Evolutionary conservation across 2,113 vertebrate genomes (phyloP).

Genomic region (Euleptes europaea): DNA sequence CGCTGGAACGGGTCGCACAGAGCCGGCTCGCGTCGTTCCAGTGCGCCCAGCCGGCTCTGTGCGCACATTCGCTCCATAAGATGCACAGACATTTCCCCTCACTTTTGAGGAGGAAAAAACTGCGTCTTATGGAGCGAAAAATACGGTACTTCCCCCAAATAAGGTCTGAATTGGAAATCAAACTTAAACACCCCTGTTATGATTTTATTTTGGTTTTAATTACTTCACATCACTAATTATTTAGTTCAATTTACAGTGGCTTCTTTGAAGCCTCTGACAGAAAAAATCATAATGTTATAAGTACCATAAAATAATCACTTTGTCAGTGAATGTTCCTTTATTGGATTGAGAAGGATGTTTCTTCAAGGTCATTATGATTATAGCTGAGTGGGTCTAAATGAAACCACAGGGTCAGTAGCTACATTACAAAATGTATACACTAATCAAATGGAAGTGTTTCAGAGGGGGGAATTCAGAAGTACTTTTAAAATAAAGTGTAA

Average conservation of each 20-base stretch:
- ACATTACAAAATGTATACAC: constrained; percentile 8
- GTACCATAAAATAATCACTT: constrained; percentile 19
- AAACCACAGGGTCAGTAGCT: constrained; percentile 33
- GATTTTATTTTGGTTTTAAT: constrained; percentile 27
- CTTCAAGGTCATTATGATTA: constrained; percentile 42
- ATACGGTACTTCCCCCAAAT: constrained; percentile 33
- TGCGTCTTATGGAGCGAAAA: too few species aligned
- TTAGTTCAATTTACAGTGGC: constrained; percentile 9
- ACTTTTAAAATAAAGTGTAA: constrained; percentile 20
- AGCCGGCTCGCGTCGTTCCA: too few species aligned
- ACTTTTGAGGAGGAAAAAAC: too few species aligned
- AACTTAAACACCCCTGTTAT: constrained; percentile 43
- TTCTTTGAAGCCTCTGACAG: constrained; percentile 46
- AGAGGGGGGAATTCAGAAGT: constrained; percentile 25
- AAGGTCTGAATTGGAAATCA: constrained; percentile 20
- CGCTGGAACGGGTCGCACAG: too few species aligned
- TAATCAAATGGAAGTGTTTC: constrained; percentile 38
- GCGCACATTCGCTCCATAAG: too few species aligned
- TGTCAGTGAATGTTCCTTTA: constrained; percentile 10
- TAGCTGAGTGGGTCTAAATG: constrained; percentile 44
- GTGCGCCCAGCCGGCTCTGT: too few species aligned
- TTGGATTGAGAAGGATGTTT: constrained; percentile 33
- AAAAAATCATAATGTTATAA: constrained; percentile 21
- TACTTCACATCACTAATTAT: constrained; percentile 11
- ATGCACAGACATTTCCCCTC: too few species aligned